Percentiles rank a stretch among this genome's conserved stretches.
phyloP scores from a whole-genome alignment of 2,113 vertebrate species.

The Nyctereutes procyonoides region DNA sequence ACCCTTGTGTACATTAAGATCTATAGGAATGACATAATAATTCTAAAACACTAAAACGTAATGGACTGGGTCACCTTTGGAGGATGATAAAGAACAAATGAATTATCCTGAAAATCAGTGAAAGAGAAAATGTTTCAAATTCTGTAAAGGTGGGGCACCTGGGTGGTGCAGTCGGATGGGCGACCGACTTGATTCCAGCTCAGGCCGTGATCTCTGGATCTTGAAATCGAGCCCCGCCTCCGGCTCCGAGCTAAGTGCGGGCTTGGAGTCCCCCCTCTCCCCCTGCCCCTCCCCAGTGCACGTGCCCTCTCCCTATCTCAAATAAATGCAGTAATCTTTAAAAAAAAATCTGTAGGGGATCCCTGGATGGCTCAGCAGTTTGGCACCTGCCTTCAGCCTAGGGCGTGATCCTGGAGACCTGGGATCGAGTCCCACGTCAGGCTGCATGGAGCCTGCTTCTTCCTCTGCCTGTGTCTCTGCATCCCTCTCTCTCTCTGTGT shows the following conservation, averaged over 20 bases:
- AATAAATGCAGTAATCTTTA: neutral
- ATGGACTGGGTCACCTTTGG: neutral
- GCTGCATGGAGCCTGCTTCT: too few species aligned
- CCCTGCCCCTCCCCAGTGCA: neutral
- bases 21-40: neutral
- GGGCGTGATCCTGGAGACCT: too few species aligned
- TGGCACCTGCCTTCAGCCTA: too few species aligned
- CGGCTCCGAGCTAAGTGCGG: neutral
- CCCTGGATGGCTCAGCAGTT: too few species aligned
- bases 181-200: neutral
- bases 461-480: too few species aligned
- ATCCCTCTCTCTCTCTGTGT: too few species aligned
- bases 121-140: neutral
- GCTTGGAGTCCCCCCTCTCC: neutral
- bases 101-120: neutral
- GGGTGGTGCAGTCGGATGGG: neutral
- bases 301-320: neutral
- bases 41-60: neutral
- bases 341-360: neutral
- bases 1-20: neutral
- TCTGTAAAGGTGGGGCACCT: neutral
- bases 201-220: neutral
- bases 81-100: neutral
- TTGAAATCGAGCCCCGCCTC: neutral
- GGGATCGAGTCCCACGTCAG: too few species aligned